Base-by-base conservation (phyloP, 1,140 invertebrate species). In the Hetaerina americana region DNA sequence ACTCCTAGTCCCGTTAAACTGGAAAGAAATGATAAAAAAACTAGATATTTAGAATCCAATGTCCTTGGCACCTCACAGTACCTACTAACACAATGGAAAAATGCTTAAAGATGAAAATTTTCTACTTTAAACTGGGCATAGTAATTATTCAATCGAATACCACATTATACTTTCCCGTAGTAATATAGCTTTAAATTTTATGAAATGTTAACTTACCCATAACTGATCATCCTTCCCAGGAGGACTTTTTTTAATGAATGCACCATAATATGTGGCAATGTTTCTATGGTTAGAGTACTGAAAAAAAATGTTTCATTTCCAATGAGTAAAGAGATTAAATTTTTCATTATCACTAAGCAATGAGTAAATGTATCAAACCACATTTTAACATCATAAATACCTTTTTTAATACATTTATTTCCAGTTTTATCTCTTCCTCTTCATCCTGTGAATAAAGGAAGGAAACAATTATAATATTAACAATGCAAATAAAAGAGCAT, bases 261-360 rank as follows among this genome's bases (percentile, higher is more conserved):
- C 97, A 76, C 98, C 97, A 87, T 99, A 99, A 83, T 99, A 99
- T 70, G 97, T 99, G 72, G 98, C 98, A 80, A 99, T 99, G 82
- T 99, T 99, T 78, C 96, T 89, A 84, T 99, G 96, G 85, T 99
- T 97, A 57, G 97, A 99, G 84, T 96, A 99, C 87, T 97, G 80
- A 27, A 86, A 83, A 27, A 73, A 75, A 73, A 77, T 70, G 72
- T 3, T 57, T 12, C 40, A 57, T 57, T 12, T n/a, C n/a, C n/a
- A n/a, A 68, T 24, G 68, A 72, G 68, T n/a, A n/a, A n/a, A n/a
- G n/a, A 70, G 69, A 70, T 12, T 12, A 71, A 12, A 49, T 72
- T 69, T 27, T 70, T 10, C 69, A 66, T 22, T n/a, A n/a, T 2
- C 22, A 71, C 29, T 6, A 27, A 27, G 12, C 10, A 27, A 68